Base-by-base conservation (phyloP, 1,140 invertebrate species). In the Brachionus paranguensis region DNA sequence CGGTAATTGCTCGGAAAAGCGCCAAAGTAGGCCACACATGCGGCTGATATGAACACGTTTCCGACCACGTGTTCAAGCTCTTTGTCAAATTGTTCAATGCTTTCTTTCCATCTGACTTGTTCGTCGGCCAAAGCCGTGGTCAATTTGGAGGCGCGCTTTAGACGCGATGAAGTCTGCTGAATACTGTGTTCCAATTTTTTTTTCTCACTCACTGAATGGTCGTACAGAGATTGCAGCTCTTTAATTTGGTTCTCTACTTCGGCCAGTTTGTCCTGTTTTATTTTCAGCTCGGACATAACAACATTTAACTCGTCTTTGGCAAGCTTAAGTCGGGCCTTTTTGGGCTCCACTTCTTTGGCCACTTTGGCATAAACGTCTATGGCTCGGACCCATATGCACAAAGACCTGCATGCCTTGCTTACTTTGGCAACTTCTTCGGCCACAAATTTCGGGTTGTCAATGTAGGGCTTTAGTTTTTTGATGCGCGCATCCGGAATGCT, bases 111-210 rank as follows among this genome's bases (percentile, higher is more conserved):
- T 60, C 94, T 91, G 5, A 92, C 89, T 88, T 95, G 93, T 88
- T 96, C 95, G 87, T 95, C 94, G 0, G 93, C 92, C 1, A 96
- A 89, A 17, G 95, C 95, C 6, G 93, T 92, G 2, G 94, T 96
- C 0, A 96, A 89, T 85, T 93, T 92, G 0, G 93, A 94, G 0
- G 95, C 94, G 81, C 95, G 91, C 74, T 92, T 92, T 2, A 96
- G 89, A 83, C 95, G 90, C 0, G 92, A 92, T 41, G 92, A 93
- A 1, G 94, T 94, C n/a, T 94, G 87, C 84, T 92, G 91, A 50
- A 96, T 94, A 33, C 90, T 91, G 17, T 90, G 88, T 86, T 93
- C 91, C 60, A 93, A 88, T 84, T 91, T 88, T 37, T 90, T 90
- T 85, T 92, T 91, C 85, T 92, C 91, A 14, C 90, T 87, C 1